A percentile compares a stretch with the other conserved stretches of the same genome.
Conservation (phyloP, 2,113 vertebrate genomes). For the Xiphophorus couchianus region DNA sequence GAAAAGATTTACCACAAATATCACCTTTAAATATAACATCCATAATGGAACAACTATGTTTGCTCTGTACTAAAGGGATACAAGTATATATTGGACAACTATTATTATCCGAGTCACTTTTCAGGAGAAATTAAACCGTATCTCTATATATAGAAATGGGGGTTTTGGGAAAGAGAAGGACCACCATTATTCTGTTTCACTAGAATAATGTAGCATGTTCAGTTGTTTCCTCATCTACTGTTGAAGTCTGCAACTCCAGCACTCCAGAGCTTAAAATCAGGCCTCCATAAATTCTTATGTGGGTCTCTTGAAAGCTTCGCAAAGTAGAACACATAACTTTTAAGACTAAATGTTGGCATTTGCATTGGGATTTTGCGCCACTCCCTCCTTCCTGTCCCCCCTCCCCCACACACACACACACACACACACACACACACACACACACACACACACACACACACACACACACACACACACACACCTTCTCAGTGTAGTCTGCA, state of each 20-base stretch:
- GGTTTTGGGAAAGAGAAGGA: too few relatives aligned
- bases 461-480: not conserved
- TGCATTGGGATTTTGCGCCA: constrained; percentile 33
- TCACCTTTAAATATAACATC: not conserved
- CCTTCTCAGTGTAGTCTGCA: constrained; percentile 20
- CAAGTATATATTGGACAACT: too few relatives aligned
- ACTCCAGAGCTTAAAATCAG: not conserved
- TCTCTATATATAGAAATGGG: too few relatives aligned
- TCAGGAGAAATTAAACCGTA: too few relatives aligned
- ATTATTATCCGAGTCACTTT: not conserved
- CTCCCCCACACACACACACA: not conserved
- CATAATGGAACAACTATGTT: not conserved
- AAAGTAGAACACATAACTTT: constrained; percentile 53
- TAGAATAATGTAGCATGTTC: not conserved
- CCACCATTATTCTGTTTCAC: not conserved
- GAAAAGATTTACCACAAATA: not conserved
- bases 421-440: too few relatives aligned
- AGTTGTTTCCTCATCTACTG: not conserved
- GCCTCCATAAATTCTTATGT: constrained; percentile 12
- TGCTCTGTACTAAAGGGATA: not conserved
- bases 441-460: not conserved
- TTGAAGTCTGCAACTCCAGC: not conserved
- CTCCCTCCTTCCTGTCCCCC: not conserved
- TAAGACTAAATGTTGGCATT: constrained; percentile 40
- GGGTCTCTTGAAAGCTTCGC: constrained; percentile 26